Conservation (phyloP, 2,113 vertebrate species). For the Irena cyanogastra region DNA sequence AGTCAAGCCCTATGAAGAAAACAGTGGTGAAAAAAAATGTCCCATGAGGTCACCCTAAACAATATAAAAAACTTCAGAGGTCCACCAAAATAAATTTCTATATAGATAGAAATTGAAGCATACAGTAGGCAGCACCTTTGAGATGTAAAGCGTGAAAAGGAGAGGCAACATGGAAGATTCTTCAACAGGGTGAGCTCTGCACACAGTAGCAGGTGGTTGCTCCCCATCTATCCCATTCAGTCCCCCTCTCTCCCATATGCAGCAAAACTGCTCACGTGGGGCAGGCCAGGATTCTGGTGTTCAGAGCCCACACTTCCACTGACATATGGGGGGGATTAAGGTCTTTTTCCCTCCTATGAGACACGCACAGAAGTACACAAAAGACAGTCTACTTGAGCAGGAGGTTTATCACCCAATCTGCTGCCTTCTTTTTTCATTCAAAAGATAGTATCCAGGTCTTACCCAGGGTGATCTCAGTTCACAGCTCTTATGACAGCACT, state of each 20-base stretch:
- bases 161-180: background rate
- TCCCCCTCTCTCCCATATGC: background rate
- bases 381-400: background rate
- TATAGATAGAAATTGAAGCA: background rate
- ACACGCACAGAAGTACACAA: background rate
- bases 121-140: background rate
- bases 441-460: background rate
- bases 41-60: background rate
- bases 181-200: background rate
- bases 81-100: background rate
- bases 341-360: background rate
- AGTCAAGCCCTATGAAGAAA: background rate
- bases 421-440: background rate
- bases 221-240: rapidly evolving
- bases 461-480: background rate
- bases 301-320: background rate
- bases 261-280: background rate
- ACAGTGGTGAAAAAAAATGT: background rate
- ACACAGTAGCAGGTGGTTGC: background rate
- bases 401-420: background rate
- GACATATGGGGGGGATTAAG: background rate
- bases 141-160: background rate
- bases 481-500: background rate
- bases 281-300: background rate
- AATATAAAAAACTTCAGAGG: background rate